Conservation (phyloP, 2,888 invertebrate species). For the Protonemura montana region DNA sequence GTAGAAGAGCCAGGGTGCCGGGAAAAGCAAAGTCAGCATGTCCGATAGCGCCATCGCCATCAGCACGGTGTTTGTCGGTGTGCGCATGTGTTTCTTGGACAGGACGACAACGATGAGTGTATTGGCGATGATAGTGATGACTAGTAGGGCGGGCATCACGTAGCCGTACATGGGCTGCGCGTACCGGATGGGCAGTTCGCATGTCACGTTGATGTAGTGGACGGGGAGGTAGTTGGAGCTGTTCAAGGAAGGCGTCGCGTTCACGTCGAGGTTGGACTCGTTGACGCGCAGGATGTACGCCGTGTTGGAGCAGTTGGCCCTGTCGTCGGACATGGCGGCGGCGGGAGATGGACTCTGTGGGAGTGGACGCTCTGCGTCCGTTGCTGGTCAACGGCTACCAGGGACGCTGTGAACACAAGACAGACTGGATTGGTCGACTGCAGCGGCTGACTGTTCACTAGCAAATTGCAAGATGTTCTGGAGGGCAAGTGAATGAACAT, state of each 20-base stretch:
- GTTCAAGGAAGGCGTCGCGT: conserved; percentile 12
- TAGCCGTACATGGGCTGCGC: conserved; percentile 79
- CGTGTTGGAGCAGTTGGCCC: conserved; percentile 9
- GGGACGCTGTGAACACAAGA: neutral
- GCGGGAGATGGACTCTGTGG: neutral
- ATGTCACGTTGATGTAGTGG: conserved; percentile 67
- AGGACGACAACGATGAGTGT: conserved; percentile 89
- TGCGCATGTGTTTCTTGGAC: conserved; percentile 88
- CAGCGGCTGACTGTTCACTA: neutral
- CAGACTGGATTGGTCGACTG: neutral
- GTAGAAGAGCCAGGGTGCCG: conserved; percentile 90
- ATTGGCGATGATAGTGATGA: conserved; percentile 90
- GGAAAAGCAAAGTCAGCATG: conserved; percentile 90
- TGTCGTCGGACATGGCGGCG: neutral
- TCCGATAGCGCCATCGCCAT: conserved; percentile 97
- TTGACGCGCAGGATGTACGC: neutral
- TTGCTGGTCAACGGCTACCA: neutral
- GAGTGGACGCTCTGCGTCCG: neutral
- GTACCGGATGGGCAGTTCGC: conserved; percentile 70
- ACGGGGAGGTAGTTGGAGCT: conserved; percentile 8
- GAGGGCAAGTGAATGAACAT: no score
- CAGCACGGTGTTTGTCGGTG: conserved; percentile 90
- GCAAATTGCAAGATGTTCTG: neutral
- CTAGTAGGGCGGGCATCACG: conserved; percentile 83
- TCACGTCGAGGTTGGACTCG: conserved; percentile 1